Conservation (phyloP, 2,113 vertebrate species). For the Hippocampus mohnikei region DNA sequence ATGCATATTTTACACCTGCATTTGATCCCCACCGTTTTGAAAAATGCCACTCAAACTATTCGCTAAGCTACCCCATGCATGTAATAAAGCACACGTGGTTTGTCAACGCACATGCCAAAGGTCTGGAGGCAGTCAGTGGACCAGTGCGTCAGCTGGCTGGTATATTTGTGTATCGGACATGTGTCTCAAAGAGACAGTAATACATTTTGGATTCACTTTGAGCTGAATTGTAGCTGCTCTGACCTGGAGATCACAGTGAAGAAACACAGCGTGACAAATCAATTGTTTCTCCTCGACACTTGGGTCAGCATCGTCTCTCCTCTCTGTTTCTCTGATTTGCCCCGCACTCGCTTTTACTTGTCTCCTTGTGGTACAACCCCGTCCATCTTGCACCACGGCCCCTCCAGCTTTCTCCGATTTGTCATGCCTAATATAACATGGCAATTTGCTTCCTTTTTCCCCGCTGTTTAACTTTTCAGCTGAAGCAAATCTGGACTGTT, state of each 20-base stretch:
- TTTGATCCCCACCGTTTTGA: not conserved
- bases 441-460: not conserved
- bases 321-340: slow-evolving; percentile 22
- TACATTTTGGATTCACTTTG: slow-evolving; percentile 25
- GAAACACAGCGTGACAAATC: slow-evolving; percentile 52
- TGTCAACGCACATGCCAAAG: not conserved
- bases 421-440: not conserved
- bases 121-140: not conserved
- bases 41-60: not conserved
- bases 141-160: not conserved
- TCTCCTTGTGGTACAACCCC: slow-evolving; percentile 39
- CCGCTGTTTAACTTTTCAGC: slow-evolving; percentile 23
- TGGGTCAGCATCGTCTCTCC: slow-evolving; percentile 24
- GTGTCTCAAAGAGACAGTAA: slow-evolving; percentile 20
- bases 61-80: not conserved
- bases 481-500: slow-evolving; percentile 38
- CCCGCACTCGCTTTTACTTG: slow-evolving; percentile 35
- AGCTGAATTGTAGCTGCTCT: slow-evolving; percentile 67
- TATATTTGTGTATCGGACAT: slow-evolving; percentile 10
- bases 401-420: slow-evolving; percentile 18
- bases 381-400: slow-evolving; percentile 39
- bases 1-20: not conserved
- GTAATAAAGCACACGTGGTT: not conserved
- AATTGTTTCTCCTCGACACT: slow-evolving; percentile 42
- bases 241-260: slow-evolving; percentile 52